Conservation (phyloP, 2,888 invertebrate species). For the Lycaena phlaeas region DNA sequence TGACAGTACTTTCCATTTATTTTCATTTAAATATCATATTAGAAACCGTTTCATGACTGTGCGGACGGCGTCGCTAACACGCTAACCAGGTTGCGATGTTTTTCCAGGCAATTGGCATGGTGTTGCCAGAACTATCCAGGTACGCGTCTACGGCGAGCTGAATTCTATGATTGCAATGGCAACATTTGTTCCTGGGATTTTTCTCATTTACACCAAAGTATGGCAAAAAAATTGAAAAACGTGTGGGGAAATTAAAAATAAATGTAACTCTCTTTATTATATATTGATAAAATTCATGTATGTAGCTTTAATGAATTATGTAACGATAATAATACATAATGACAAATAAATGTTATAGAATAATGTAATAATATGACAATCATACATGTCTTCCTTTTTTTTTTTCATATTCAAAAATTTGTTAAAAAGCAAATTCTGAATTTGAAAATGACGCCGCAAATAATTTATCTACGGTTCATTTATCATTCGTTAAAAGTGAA, state of each 20-base stretch:
- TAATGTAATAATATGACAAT: background rate
- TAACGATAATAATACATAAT: too few species aligned
- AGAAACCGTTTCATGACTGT: too few species aligned
- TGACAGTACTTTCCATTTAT: too few species aligned
- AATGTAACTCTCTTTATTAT: too few species aligned
- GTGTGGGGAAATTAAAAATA: background rate
- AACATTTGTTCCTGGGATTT: constrained; percentile 10
- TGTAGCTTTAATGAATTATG: too few species aligned
- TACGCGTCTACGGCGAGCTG: constrained; percentile 72
- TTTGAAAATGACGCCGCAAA: too few species aligned
- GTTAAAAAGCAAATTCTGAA: too few species aligned
- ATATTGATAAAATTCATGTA: too few species aligned
- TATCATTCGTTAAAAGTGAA: too few species aligned
- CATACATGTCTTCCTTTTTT: too few species aligned
- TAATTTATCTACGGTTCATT: too few species aligned
- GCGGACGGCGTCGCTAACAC: constrained; percentile 45
- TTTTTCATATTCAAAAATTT: background rate
- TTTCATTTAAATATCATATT: too few species aligned
- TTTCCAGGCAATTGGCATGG: constrained; percentile 70
- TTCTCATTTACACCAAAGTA: background rate
- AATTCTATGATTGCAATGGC: constrained; percentile 19
- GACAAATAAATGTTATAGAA: background rate
- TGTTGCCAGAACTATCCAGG: constrained; percentile 73
- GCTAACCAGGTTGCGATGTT: constrained; percentile 54
- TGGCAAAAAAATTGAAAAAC: background rate